Conservation (phyloP, 1,140 invertebrate genomes). For the Aporrectodea caliginosa region DNA sequence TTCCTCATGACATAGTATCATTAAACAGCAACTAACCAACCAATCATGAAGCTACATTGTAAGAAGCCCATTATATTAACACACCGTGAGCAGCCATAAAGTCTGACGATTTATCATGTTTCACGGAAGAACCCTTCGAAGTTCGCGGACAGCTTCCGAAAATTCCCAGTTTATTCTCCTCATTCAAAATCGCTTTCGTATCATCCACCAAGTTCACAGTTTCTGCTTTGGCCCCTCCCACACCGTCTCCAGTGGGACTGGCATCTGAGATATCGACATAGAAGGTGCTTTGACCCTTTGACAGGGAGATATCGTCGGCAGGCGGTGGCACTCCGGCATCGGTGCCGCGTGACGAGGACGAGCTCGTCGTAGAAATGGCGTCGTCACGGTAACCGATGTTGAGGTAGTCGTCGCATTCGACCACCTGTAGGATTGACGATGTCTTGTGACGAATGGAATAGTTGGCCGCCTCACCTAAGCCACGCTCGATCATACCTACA, state of each 20-base stretch:
- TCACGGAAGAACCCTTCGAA: neutral
- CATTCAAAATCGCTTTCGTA: neutral
- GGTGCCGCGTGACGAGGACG: too few species aligned
- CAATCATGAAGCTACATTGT: too few species aligned
- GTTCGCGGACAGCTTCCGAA: neutral
- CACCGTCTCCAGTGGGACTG: too few species aligned
- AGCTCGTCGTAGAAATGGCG: too few species aligned
- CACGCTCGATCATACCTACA: conserved; percentile 69
- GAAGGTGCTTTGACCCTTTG: neutral
- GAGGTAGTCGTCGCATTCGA: conserved; percentile 25
- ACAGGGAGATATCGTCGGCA: conserved; percentile 39
- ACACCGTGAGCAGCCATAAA: neutral
- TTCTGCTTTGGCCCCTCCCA: too few species aligned
- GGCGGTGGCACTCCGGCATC: conserved; percentile 42
- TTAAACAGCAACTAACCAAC: too few species aligned
- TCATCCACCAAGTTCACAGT: too few species aligned
- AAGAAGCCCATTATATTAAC: too few species aligned
- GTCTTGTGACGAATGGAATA: conserved; percentile 57
- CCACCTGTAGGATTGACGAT: conserved; percentile 42
- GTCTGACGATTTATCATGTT: neutral
- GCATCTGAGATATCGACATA: neutral
- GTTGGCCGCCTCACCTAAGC: conserved; percentile 76
- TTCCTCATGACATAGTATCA: too few species aligned
- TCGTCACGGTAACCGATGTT: too few species aligned
- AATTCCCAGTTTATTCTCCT: neutral